These are phyloP conservation scores for Clarias laeviceps DNA, from an alignment of 2,797 vertebrate genomes.

Conservation along the genomic window DNA sequence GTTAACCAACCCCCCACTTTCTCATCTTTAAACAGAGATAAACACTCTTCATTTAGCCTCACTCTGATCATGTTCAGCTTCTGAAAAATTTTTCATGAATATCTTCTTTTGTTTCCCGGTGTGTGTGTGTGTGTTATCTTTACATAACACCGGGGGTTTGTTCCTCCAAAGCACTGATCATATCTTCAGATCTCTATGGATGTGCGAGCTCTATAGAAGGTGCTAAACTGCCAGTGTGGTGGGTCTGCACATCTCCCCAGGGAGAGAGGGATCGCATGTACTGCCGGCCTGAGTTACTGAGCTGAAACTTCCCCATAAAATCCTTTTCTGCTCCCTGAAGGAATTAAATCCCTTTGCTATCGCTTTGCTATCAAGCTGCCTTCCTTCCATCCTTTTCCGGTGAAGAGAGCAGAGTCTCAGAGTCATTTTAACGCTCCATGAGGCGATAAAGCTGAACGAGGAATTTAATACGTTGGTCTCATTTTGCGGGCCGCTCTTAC, in stretches of 20 bases:
- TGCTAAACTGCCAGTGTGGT: constrained; percentile 21
- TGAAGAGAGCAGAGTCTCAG: not conserved
- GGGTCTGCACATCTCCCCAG: constrained; percentile 20
- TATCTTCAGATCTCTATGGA: constrained; percentile 18
- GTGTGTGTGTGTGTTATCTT: not conserved
- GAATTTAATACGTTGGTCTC: constrained; percentile 1
- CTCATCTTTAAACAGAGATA: not conserved
- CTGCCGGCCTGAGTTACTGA: constrained; percentile 48
- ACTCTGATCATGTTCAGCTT: not conserved
- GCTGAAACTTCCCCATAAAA: constrained; percentile 36
- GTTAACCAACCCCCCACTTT: constrained; percentile 14
- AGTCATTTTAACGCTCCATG: constrained; percentile 15
- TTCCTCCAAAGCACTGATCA: not conserved
- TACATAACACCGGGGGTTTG: not conserved
- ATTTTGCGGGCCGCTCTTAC: not conserved
- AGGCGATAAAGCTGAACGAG: not conserved
- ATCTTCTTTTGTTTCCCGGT: not conserved
- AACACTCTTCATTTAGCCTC: not conserved
- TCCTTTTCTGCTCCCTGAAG: constrained; percentile 29
- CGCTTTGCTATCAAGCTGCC: not conserved
- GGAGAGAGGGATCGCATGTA: constrained; percentile 25
- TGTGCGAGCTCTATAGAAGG: constrained; percentile 3
- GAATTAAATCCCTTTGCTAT: constrained; percentile 39
- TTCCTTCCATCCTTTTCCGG: constrained; percentile 2
- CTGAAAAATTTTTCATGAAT: not conserved